A percentile compares a stretch with the other conserved stretches of the same genome.
These are phyloP conservation scores for Sternotherus odoratus DNA, from an alignment of 2,797 vertebrate genomes.

Conservation along the genomic window DNA sequence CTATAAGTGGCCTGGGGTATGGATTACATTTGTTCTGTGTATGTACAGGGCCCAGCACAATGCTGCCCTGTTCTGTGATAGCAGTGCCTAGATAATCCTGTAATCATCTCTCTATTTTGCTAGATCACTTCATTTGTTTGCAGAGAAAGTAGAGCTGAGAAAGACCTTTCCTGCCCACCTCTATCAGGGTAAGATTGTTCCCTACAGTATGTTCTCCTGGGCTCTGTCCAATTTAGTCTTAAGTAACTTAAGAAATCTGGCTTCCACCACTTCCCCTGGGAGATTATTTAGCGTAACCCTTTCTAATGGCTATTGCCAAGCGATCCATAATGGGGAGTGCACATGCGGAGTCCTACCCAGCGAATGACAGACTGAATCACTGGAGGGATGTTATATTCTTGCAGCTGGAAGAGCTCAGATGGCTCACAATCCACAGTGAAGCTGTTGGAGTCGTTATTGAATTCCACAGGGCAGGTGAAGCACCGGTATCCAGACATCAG, in stretches of 20 bases:
- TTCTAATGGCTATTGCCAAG: background rate
- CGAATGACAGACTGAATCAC: conserved; percentile 89
- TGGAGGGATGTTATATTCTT: conserved; percentile 90
- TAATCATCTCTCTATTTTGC: background rate
- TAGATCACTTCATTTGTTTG: background rate
- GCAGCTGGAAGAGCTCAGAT: conserved; percentile 93
- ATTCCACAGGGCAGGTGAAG: conserved; percentile 98
- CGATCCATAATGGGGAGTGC: accelerated
- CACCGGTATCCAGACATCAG: conserved; percentile 94
- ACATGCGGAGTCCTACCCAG: conserved; percentile 84
- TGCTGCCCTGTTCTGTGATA: background rate
- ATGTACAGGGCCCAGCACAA: background rate
- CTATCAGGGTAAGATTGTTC: background rate
- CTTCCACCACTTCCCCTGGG: background rate
- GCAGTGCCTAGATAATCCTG: background rate
- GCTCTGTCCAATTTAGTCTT: background rate
- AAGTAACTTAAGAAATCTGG: background rate
- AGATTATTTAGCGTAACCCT: background rate
- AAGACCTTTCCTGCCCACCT: background rate
- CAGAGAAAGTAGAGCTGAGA: no score
- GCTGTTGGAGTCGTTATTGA: conserved; percentile 96
- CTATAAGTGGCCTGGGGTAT: background rate
- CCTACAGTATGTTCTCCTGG: background rate
- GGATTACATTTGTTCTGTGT: background rate
- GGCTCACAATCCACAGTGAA: conserved; percentile 97